Evolutionary conservation across 2,888 invertebrate genomes (phyloP).

Genomic region (Acrobeloides nanus): DNA sequence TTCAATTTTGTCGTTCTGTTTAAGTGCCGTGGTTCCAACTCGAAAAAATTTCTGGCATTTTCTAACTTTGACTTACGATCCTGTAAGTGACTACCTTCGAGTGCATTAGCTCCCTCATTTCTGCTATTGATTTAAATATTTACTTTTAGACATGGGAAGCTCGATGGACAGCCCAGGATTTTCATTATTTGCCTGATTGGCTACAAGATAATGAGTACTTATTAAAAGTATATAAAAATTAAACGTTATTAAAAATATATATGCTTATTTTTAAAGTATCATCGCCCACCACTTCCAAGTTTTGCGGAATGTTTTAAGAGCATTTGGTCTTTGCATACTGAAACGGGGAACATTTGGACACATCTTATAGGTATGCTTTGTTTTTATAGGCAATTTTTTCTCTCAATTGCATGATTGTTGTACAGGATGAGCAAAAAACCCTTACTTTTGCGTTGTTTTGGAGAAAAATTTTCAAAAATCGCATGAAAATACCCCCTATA

Average conservation of each 20-base stretch:
- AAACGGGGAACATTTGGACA: slow-evolving; percentile 99
- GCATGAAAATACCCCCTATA: no score
- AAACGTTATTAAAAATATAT: no score
- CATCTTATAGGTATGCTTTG: slow-evolving; percentile 66
- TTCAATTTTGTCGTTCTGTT: slow-evolving; percentile 5
- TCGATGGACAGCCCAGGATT: slow-evolving; percentile 62
- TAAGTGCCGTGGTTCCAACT: not conserved
- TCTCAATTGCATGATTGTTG: slow-evolving; percentile 2
- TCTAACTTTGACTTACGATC: no score
- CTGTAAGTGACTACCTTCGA: no score
- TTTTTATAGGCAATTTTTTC: slow-evolving; percentile 39
- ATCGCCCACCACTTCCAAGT: slow-evolving; percentile 89
- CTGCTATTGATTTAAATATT: not conserved
- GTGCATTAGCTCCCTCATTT: no score
- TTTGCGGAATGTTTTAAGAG: slow-evolving; percentile 95
- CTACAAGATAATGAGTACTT: slow-evolving; percentile 62
- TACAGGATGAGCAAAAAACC: no score
- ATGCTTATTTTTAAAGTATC: no score
- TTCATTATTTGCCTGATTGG: slow-evolving; percentile 78
- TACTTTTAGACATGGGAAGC: slow-evolving; percentile 31
- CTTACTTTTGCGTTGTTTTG: no score
- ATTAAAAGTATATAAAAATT: no score
- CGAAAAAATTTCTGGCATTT: not conserved
- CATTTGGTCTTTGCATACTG: slow-evolving; percentile 94
- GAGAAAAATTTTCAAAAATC: no score